Evolutionary conservation across 1,140 invertebrate species (phyloP).

Genomic region (Anoplophora glabripennis): DNA sequence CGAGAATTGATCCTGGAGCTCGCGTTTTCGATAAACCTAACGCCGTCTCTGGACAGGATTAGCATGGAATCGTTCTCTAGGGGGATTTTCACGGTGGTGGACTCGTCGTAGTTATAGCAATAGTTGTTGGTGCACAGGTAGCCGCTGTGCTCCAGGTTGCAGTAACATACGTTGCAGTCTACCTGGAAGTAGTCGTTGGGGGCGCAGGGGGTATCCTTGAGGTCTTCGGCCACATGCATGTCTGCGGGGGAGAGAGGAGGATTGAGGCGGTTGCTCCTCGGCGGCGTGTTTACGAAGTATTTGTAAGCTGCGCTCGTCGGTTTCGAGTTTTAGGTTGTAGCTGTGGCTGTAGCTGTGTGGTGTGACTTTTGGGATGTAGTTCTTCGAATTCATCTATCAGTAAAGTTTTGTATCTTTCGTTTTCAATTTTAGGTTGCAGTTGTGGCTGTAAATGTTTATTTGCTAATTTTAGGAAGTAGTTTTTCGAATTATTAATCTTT

Average conservation of each 20-base stretch:
- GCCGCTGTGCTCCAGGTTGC: constrained; percentile 50
- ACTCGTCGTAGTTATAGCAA: constrained; percentile 9
- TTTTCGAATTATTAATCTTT: too few relatives aligned
- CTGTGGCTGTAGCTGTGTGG: too few relatives aligned
- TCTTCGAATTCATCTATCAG: too few relatives aligned
- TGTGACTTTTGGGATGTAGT: too few relatives aligned
- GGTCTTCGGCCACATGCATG: constrained; percentile 26
- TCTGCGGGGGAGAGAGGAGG: constrained; percentile 21
- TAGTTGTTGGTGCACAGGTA: constrained; percentile 49
- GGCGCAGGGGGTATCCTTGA: constrained; percentile 43
- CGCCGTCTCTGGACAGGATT: neutral
- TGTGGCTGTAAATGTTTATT: too few relatives aligned
- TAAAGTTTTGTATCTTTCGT: too few relatives aligned
- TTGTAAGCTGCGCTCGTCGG: too few relatives aligned
- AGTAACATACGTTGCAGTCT: constrained; percentile 55
- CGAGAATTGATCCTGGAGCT: constrained; percentile 2
- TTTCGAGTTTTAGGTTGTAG: too few relatives aligned
- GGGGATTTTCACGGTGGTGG: too few relatives aligned
- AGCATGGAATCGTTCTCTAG: neutral
- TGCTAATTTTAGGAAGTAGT: too few relatives aligned
- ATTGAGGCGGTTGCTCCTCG: neutral
- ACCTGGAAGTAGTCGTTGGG: constrained; percentile 52
- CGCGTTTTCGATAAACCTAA: constrained; percentile 3
- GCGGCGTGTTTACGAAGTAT: neutral
- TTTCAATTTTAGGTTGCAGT: too few relatives aligned